phyloP scores from a whole-genome alignment of 2,113 vertebrate species.

The Pagrus major region DNA sequence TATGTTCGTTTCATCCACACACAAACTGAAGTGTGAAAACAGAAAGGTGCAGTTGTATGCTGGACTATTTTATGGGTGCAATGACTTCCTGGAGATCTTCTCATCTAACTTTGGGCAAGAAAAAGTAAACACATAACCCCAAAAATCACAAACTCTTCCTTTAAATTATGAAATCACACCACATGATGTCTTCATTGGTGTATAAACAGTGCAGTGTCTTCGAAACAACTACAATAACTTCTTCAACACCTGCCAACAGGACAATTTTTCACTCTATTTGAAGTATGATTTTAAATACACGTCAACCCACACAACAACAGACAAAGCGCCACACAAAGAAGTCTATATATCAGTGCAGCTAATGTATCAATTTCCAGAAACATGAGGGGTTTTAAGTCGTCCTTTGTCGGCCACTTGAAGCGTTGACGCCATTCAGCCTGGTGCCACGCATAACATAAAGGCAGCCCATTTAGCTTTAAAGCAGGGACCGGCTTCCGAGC shows the following conservation, averaged over 20 bases:
- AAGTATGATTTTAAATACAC: slow-evolving; percentile 28
- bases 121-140: background rate
- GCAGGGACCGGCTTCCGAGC: slow-evolving; percentile 69
- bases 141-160: background rate
- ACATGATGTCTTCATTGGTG: background rate
- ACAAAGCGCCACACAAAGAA: slow-evolving; percentile 45
- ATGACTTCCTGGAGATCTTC: background rate
- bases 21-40: background rate
- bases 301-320: slow-evolving; percentile 10
- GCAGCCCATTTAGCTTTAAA: slow-evolving; percentile 78
- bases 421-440: slow-evolving; percentile 70
- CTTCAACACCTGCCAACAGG: background rate
- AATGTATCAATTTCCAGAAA: slow-evolving; percentile 65
- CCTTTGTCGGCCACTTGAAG: slow-evolving; percentile 78
- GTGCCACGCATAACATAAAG: slow-evolving; percentile 75
- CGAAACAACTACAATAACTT: background rate
- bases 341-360: slow-evolving; percentile 24
- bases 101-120: background rate
- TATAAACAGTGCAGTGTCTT: background rate
- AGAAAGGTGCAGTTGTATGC: background rate
- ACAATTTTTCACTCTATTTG: background rate
- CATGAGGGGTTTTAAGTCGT: slow-evolving; percentile 55
- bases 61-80: background rate
- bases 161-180: background rate
- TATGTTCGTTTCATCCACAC: background rate